Base-by-base conservation (phyloP, 2,888 invertebrate genomes). In the Lasioglossum villosulum region DNA sequence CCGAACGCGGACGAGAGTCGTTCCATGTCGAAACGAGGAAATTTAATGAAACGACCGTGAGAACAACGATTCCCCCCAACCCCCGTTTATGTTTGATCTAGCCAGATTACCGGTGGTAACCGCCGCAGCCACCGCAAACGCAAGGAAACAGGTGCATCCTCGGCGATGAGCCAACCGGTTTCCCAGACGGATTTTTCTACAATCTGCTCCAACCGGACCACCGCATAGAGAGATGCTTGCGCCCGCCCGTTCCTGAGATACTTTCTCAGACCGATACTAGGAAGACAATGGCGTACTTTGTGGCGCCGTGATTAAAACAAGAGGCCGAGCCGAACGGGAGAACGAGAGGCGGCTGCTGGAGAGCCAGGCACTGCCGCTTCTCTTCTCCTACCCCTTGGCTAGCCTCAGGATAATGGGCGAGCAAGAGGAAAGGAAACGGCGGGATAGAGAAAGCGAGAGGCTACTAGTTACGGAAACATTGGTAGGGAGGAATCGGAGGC, bases 251-350 rank as follows among this genome's bases (percentile, higher is more conserved):
- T 86, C 75, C 90, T 90, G 87, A 86, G 90, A 90, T 92, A 91
- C 92, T 90, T 92, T 89, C 92, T 93, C 93, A 93, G 91, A 90
- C 93, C 93, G 92, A 92, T 93, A 92, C 90, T 90, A 86, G 82
- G 82, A 93, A 93, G 93, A 93, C 93, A 92, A 93, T 93, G 89
- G 91, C 90, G 92, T 93, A 93, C 93, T 93, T 93, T 92, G 93
- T 92, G 90, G 93, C 86, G 89, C 89, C 91, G 91, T 93, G 93
- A 93, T 93, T 93, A 93, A 93, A 91, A 91, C 90, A 90, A 91
- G 89, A 90, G 89, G 86, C 83, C 86, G 84, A 86, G 86, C 81
- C 86, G 90, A 87, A 88, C 84, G 77, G 59, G 72, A 73, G 82
- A 78, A 75, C 74, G 78, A 83, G 83, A 79, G 81, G 80, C 56